A percentile compares a stretch with the other conserved stretches of the same genome.
phyloP scores from a whole-genome alignment of 2,888 invertebrate species.

The Operophtera brumata region DNA sequence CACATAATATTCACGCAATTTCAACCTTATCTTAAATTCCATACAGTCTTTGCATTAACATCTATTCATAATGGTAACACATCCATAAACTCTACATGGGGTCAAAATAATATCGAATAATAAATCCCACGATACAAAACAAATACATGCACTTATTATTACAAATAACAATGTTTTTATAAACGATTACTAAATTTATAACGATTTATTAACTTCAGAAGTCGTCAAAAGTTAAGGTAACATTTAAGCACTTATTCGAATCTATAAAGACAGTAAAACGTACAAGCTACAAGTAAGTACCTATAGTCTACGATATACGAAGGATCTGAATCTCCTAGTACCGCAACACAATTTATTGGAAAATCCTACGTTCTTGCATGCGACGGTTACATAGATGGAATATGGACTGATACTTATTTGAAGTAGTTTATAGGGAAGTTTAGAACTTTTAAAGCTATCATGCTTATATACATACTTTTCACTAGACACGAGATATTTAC shows the following conservation, averaged over 20 bases:
- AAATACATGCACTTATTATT: conserved; percentile 20
- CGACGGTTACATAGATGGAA: neutral
- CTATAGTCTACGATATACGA: neutral
- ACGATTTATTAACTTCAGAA: conserved; percentile 20
- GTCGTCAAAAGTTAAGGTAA: conserved; percentile 21
- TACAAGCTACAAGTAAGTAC: neutral
- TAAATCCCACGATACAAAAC: conserved; percentile 19
- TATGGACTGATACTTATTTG: neutral
- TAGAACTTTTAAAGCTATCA: too few species aligned
- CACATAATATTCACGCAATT: neutral
- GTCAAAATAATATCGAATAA: conserved; percentile 11
- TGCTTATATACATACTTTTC: too few species aligned
- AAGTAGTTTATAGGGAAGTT: neutral
- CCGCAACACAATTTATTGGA: neutral
- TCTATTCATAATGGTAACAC: conserved; percentile 28
- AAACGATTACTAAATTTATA: conserved; percentile 18
- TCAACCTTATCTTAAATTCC: conserved; percentile 21
- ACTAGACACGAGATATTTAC: too few species aligned
- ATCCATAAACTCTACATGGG: conserved; percentile 25
- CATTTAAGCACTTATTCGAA: conserved; percentile 4
- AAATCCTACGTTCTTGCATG: neutral
- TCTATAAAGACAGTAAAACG: neutral
- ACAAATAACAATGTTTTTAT: conserved; percentile 18
- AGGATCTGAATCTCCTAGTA: conserved; percentile 1
- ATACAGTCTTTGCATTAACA: conserved; percentile 36